A percentile compares a stretch with the other conserved stretches of the same genome.
These are phyloP conservation scores for Callinectes sapidus DNA, from an alignment of 2,888 invertebrate genomes.

Conservation along the genomic window DNA sequence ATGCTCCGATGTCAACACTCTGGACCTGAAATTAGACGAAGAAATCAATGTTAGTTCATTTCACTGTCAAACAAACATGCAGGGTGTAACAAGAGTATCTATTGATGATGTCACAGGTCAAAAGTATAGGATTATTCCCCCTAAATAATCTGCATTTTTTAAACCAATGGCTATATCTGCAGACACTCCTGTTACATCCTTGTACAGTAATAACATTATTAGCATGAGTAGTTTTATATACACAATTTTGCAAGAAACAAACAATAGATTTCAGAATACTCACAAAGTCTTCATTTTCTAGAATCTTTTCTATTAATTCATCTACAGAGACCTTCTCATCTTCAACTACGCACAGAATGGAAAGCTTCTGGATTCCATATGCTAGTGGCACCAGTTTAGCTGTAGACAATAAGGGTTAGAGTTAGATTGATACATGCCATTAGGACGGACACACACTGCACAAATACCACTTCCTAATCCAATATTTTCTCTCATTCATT, in stretches of 20 bases:
- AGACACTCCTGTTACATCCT: no score
- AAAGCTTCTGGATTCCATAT: conserved; percentile 95
- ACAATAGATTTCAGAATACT: conserved; percentile 40
- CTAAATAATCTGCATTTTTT: no score
- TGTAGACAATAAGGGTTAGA: background rate
- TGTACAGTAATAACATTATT: no score
- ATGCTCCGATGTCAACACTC: conserved; percentile 97
- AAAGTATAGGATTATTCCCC: background rate
- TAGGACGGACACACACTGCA: background rate
- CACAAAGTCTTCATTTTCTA: conserved; percentile 90
- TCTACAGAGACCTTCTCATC: conserved; percentile 97
- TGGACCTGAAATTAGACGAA: conserved; percentile 79
- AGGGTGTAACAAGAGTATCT: background rate
- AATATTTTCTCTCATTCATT: background rate
- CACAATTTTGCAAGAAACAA: no score
- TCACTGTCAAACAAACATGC: background rate
- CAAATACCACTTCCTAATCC: background rate
- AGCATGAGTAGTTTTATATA: no score
- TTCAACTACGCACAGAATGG: conserved; percentile 96
- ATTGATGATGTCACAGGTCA: background rate
- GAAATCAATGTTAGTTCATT: background rate
- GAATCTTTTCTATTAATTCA: conserved; percentile 89
- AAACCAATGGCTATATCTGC: no score
- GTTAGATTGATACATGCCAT: background rate
- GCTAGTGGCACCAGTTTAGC: conserved; percentile 93